Conservation (phyloP, 2,797 vertebrate species). For the Bovichtus diacanthus region DNA sequence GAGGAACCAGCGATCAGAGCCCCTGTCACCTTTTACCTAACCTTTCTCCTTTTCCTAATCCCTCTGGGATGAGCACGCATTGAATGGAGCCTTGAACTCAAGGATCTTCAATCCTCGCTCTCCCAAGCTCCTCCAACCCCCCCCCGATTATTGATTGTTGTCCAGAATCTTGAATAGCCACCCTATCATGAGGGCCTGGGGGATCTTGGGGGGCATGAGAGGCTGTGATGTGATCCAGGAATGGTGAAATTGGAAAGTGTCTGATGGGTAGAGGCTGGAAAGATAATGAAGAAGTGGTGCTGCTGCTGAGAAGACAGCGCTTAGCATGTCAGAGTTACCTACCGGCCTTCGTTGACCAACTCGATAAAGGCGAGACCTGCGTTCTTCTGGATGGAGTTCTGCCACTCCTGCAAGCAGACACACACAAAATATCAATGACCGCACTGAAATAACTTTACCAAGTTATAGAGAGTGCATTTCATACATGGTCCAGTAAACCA, state of each 20-base stretch:
- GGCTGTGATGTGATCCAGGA: constrained; percentile 35
- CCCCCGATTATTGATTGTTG: constrained; percentile 71
- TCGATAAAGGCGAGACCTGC: constrained; percentile 95
- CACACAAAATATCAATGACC: constrained; percentile 21
- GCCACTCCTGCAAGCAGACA: constrained; percentile 89
- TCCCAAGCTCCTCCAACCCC: constrained; percentile 48
- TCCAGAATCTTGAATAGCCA: constrained; percentile 56
- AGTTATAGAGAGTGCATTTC: not conserved
- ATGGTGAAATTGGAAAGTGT: constrained; percentile 47
- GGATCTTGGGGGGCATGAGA: constrained; percentile 22
- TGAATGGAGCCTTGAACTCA: constrained; percentile 80
- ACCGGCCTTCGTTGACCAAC: constrained; percentile 96
- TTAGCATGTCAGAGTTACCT: constrained; percentile 43
- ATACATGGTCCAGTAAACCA: not conserved
- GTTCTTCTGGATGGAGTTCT: constrained; percentile 98
- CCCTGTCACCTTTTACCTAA: constrained; percentile 64
- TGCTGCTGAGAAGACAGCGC: constrained; percentile 12
- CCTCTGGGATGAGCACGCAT: constrained; percentile 74
- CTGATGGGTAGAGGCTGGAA: constrained; percentile 26
- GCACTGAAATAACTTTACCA: not conserved
- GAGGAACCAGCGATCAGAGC: constrained; percentile 59
- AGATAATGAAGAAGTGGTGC: constrained; percentile 61
- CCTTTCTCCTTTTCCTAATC: constrained; percentile 56
- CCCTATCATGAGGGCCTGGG: constrained; percentile 39
- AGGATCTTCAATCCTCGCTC: constrained; percentile 56